Evolutionary conservation across 2,888 invertebrate genomes (phyloP).

Genomic region (Electrophaes corylata): DNA sequence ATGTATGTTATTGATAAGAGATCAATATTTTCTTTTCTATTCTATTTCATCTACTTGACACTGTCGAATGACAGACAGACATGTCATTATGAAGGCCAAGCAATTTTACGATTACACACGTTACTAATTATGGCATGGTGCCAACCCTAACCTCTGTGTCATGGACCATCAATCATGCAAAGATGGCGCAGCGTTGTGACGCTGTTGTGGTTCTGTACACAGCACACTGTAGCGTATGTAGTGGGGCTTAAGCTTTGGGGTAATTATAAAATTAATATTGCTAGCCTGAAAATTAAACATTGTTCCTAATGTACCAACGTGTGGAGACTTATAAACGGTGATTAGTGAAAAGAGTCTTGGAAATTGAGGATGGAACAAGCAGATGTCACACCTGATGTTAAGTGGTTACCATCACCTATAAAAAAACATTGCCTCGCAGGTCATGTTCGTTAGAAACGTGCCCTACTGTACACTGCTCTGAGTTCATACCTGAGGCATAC

Average conservation of each 20-base stretch:
- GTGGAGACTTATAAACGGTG: background rate
- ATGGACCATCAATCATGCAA: conserved; percentile 63
- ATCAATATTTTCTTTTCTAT: no score
- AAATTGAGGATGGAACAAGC: no score
- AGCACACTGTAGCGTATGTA: conserved; percentile 5
- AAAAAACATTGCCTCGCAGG: no score
- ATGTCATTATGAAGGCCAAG: no score
- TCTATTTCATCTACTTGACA: no score
- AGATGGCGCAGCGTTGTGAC: conserved; percentile 46
- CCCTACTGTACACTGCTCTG: no score
- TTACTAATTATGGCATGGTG: conserved; percentile 19
- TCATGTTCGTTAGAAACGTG: no score
- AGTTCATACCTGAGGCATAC: no score
- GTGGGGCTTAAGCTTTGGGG: conserved; percentile 17
- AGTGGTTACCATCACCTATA: no score
- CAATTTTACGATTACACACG: background rate
- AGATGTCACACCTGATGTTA: no score
- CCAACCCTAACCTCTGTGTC: conserved; percentile 49
- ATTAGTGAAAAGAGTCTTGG: background rate
- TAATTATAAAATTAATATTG: conserved; percentile 21
- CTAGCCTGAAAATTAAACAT: background rate
- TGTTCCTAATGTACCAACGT: background rate
- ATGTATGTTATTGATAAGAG: no score
- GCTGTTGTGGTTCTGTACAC: conserved; percentile 38
- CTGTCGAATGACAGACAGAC: no score